These are phyloP conservation scores for Sebastes paucispinis DNA, from an alignment of 2,797 vertebrate genomes.

Conservation along the genomic window DNA sequence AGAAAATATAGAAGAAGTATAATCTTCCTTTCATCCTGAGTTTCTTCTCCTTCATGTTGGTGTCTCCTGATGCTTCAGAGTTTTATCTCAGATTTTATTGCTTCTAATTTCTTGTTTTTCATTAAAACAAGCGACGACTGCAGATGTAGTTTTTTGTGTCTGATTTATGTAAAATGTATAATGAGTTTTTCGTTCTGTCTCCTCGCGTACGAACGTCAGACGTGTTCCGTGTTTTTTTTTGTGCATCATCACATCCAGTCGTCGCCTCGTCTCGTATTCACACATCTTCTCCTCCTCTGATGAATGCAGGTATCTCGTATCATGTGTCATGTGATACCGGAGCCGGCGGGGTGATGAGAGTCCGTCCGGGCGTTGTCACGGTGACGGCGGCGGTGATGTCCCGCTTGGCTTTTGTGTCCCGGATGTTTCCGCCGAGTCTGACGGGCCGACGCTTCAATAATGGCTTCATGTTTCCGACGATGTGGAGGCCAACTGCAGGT, in stretches of 20 bases:
- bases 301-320: conserved; percentile 39
- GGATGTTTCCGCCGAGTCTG: not conserved
- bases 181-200: no score
- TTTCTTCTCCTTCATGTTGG: not conserved
- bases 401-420: not conserved
- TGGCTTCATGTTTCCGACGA: not conserved
- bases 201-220: not conserved
- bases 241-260: not conserved
- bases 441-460: not conserved
- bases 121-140: no score
- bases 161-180: no score
- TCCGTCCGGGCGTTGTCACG: conserved; percentile 14
- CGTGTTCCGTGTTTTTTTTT: not conserved
- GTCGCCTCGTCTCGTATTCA: conserved; percentile 24
- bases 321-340: conserved; percentile 40
- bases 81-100: not conserved
- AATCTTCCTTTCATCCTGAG: not conserved
- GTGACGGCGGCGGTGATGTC: conserved; percentile 5
- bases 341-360: conserved; percentile 38
- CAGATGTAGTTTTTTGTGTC: no score
- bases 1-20: not conserved
- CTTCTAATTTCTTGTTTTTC: not conserved
- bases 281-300: not conserved
- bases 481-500: not conserved
- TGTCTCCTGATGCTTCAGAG: not conserved